Evolutionary conservation across 2,113 vertebrate species (phyloP).

Genomic region (Anoura caudifer): DNA sequence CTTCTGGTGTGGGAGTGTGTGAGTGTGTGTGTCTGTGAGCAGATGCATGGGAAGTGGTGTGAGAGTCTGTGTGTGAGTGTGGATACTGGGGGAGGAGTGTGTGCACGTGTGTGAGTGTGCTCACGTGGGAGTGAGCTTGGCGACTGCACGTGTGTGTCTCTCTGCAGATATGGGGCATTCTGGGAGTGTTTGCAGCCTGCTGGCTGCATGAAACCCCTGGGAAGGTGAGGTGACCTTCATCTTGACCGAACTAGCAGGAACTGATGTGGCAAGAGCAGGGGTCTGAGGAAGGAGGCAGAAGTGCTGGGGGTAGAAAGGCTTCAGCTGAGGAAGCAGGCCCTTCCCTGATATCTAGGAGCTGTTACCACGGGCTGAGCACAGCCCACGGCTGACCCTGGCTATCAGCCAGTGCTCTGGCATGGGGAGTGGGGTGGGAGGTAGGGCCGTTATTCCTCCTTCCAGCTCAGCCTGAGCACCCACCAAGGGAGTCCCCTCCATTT

Average conservation of each 20-base stretch:
- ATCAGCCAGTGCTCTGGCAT: background rate
- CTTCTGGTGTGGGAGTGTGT: background rate
- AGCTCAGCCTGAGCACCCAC: background rate
- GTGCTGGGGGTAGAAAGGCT: background rate
- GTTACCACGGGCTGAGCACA: background rate
- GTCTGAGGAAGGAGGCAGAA: background rate
- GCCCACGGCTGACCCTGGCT: background rate
- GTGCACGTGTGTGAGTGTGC: background rate
- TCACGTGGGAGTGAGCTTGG: background rate
- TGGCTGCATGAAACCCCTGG: background rate
- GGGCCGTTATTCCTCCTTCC: background rate
- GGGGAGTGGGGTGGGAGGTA: no score
- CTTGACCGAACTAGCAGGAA: background rate
- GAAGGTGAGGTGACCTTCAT: background rate
- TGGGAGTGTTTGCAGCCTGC: background rate
- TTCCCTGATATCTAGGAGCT: background rate
- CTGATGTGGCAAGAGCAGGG: background rate
- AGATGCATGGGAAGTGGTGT: background rate
- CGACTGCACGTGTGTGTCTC: accelerated
- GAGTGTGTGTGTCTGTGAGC: background rate
- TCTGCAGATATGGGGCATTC: background rate
- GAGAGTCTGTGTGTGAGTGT: background rate
- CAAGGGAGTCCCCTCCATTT: background rate
- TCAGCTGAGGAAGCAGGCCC: background rate
- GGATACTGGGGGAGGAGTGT: background rate